Evolutionary conservation across 2,113 vertebrate genomes (phyloP).

Genomic region (Podarcis cretensis): DNA sequence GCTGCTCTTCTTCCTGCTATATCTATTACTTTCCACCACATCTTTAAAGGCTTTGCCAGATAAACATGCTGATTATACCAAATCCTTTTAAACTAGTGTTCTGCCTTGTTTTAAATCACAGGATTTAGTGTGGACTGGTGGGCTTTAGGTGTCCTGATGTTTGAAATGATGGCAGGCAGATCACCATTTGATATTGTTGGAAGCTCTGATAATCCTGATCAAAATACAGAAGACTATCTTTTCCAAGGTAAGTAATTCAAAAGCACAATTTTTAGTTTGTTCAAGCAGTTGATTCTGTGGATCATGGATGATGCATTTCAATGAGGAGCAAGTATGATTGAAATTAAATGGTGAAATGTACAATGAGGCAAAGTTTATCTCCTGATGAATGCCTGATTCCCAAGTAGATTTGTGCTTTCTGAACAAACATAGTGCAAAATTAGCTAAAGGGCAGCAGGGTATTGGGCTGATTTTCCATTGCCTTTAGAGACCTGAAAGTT

Average conservation of each 20-base stretch:
- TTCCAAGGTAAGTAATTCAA: slow-evolving; percentile 88
- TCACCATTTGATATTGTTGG: slow-evolving; percentile 98
- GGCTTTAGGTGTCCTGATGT: slow-evolving; percentile 98
- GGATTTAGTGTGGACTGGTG: slow-evolving; percentile 99
- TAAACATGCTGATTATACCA: neutral
- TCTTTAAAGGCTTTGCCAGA: neutral
- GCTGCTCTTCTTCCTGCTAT: neutral
- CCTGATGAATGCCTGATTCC: neutral
- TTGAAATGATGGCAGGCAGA: slow-evolving; percentile 99
- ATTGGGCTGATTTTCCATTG: neutral
- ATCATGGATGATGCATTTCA: neutral
- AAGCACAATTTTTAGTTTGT: neutral
- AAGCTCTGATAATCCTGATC: slow-evolving; percentile 97
- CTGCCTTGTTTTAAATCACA: slow-evolving; percentile 54
- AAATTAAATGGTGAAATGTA: neutral
- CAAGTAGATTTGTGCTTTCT: neutral
- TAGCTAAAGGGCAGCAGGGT: neutral
- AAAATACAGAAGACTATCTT: slow-evolving; percentile 99
- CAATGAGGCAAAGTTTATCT: neutral
- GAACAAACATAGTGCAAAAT: neutral
- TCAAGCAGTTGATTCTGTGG: neutral
- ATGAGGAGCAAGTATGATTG: neutral
- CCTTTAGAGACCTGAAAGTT: neutral
- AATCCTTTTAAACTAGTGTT: neutral
- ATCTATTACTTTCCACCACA: neutral